These are phyloP conservation scores for Habroteleia sp. DNA, from an alignment of 2,888 invertebrate genomes.

Conservation along the genomic window DNA sequence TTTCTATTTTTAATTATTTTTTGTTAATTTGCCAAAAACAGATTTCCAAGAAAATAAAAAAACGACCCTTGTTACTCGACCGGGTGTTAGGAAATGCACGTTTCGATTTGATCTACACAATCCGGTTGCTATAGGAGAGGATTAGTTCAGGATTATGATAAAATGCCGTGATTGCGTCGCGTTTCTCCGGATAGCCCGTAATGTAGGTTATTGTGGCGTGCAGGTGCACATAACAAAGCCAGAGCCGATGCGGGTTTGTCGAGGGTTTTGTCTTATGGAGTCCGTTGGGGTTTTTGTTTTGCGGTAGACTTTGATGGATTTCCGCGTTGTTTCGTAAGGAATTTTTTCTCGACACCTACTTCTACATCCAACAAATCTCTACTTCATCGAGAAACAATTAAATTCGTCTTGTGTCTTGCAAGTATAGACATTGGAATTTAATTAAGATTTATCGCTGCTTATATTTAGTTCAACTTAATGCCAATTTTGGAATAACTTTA, in stretches of 20 bases:
- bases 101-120: background rate
- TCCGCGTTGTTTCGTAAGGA: constrained; percentile 24
- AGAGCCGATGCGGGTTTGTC: constrained; percentile 1
- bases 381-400: too few relatives aligned
- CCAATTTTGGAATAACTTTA: too few relatives aligned
- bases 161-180: background rate
- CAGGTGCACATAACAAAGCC: constrained; percentile 35
- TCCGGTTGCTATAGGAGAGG: constrained; percentile 17
- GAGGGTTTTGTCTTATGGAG: constrained; percentile 19
- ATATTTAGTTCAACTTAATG: too few relatives aligned
- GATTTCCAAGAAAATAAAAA: too few relatives aligned
- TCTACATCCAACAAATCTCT: too few relatives aligned
- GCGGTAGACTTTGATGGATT: background rate
- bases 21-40: too few relatives aligned
- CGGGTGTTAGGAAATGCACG: background rate
- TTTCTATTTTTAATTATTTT: too few relatives aligned
- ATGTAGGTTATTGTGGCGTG: constrained; percentile 46
- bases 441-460: too few relatives aligned
- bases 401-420: too few relatives aligned
- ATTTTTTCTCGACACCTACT: too few relatives aligned
- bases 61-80: constrained; percentile 2
- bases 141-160: constrained; percentile 19
- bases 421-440: too few relatives aligned
- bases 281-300: constrained; percentile 14
- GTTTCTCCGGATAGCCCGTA: background rate